A percentile compares a stretch with the other conserved stretches of the same genome.
phyloP scores from a whole-genome alignment of 2,797 vertebrate genomes.

The Cyprinodon diabolis region DNA sequence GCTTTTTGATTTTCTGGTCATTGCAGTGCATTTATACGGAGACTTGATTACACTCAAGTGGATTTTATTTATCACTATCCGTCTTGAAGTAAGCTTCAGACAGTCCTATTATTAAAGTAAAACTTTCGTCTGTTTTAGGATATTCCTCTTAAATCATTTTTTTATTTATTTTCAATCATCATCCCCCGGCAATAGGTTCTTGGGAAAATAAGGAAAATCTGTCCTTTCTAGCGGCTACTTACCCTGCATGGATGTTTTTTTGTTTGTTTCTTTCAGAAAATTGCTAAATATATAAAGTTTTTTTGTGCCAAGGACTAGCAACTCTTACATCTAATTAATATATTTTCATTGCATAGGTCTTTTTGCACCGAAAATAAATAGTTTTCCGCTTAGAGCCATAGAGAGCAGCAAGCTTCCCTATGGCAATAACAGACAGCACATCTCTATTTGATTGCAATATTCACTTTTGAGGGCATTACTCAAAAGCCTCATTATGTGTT shows the following conservation, averaged over 20 bases:
- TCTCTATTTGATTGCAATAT: not conserved
- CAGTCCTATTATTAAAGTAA: too few species aligned
- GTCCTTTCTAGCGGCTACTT: not conserved
- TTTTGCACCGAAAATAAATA: not conserved
- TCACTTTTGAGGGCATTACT: not conserved
- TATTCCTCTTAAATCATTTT: too few species aligned
- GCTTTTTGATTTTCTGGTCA: too few species aligned
- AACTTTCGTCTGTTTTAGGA: too few species aligned
- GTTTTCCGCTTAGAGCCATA: not conserved
- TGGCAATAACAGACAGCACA: not conserved
- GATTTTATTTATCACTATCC: too few species aligned
- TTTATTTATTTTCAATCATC: not conserved
- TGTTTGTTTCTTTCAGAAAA: not conserved
- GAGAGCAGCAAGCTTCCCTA: not conserved
- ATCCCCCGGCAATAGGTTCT: not conserved
- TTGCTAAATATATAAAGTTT: not conserved
- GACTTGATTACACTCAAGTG: too few species aligned
- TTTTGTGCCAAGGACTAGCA: not conserved
- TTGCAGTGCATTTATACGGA: too few species aligned
- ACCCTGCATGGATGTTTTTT: not conserved
- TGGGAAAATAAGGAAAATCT: not conserved
- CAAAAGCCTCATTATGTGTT: not conserved
- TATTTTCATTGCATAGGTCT: not conserved
- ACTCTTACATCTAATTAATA: not conserved
- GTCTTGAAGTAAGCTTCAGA: too few species aligned